Conservation (phyloP, 2,888 invertebrate genomes). For the Clivina fossor region DNA sequence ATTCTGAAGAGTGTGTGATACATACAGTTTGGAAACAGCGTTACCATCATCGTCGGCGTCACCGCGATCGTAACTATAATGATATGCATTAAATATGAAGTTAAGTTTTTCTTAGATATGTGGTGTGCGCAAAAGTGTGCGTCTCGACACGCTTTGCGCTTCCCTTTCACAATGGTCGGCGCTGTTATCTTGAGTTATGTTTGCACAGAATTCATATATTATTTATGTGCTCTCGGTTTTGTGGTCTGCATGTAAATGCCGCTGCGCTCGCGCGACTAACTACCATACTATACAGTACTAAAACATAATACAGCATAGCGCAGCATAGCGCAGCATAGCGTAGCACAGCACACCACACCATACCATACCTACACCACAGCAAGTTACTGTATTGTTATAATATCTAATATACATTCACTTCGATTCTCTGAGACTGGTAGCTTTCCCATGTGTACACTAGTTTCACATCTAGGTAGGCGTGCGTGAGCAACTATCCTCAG, state of each 20-base stretch:
- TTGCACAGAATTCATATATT: slow-evolving; percentile 35
- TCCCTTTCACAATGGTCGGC: slow-evolving; percentile 12
- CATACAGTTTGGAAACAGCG: background rate
- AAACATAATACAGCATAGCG: too few species aligned
- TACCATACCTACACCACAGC: background rate
- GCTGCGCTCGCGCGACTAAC: too few species aligned
- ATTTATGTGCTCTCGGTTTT: slow-evolving; percentile 35
- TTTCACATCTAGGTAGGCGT: background rate
- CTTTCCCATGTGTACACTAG: background rate
- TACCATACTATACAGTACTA: too few species aligned
- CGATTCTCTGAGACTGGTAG: background rate
- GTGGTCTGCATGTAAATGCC: slow-evolving; percentile 36
- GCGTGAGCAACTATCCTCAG: slow-evolving; percentile 18
- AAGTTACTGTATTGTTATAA: background rate
- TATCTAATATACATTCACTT: background rate
- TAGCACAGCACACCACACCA: background rate
- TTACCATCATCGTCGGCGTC: background rate
- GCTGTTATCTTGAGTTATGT: slow-evolving; percentile 32
- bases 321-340: slow-evolving; percentile 6
- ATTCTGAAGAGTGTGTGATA: too few species aligned
- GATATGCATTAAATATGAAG: slow-evolving; percentile 22
- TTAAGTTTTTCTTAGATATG: slow-evolving; percentile 14
- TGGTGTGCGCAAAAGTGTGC: background rate
- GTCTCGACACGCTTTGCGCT: background rate
- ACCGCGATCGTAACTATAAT: slow-evolving; percentile 8